Base-by-base conservation (phyloP, 2,113 vertebrate genomes). In the Pelecanoides urinatrix region DNA sequence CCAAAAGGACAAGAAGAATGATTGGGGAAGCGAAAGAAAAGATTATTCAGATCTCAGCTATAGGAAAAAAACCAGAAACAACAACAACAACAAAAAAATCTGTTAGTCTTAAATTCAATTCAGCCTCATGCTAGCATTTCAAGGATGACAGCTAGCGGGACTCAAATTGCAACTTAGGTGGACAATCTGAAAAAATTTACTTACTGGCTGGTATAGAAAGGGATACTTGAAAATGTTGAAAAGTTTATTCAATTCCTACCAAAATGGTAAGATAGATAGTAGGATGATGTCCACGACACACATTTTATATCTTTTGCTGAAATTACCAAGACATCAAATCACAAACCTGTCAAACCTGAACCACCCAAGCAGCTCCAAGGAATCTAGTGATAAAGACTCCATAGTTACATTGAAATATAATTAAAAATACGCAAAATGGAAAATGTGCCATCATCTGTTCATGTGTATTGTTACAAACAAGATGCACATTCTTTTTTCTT, bases 381-480 rank as follows among this genome's bases (percentile, higher is more conserved):
- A 73, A 47, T 29, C 80, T 42, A 80, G 30, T 34, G 49, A 79
- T 55, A 95, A 11, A 78, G 55, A 91, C 52, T 67, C 26, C 71
- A 78, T 50, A 77, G 92, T 86, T 89, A 80, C 49, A 80, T 88
- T 58, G 61, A 94, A 87, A 88, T 83, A 78, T 91, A 87, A 91
- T 89, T 86, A 86, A 68, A 94, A 94, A 62, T 38, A 84, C 18
- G n/a, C 30, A 38, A 16, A 74, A 49, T 32, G 47, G 53, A 80
- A 81, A 88, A 94, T 88, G 77, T 80, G 81, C 36, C 63, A 86
- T 76, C 29, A 84, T 75, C 61, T 95, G 29, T 84, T 86, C 29
- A 70, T 32, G 42, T 49, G 53, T 29, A 80, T 75, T 92, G 77
- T 72, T 86, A 91, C 38, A 89, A 75, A 82, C 32, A 68, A n/a